A percentile compares a stretch with the other conserved stretches of the same genome.
These are phyloP conservation scores for Haliclona indistincta DNA, from an alignment of 37 sponge, comb jelly and placozoan genomes.

Conservation along the genomic window DNA sequence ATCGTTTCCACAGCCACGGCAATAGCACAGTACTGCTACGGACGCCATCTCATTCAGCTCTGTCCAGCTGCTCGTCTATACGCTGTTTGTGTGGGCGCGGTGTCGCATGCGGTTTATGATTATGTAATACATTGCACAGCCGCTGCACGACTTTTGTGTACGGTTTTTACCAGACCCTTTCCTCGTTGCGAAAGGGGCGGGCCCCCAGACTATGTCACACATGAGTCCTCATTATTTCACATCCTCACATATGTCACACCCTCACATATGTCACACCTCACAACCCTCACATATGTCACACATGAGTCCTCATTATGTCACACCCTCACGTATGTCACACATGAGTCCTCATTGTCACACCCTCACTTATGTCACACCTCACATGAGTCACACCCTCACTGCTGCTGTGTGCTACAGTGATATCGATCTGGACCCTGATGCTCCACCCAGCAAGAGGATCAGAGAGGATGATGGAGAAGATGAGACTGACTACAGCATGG, in stretches of 20 bases:
- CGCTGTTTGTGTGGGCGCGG: too few relatives aligned
- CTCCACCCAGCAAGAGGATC: constrained; percentile 28
- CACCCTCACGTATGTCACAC: not conserved
- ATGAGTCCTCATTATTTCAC: not conserved
- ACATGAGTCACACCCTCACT: not conserved
- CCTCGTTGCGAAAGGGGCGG: too few relatives aligned
- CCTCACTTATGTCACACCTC: not conserved
- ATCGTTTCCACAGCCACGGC: too few relatives aligned
- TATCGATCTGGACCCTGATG: constrained; percentile 40
- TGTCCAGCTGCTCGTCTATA: too few relatives aligned
- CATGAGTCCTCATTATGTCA: not conserved
- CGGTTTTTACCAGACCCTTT: too few relatives aligned
- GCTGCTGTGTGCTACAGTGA: constrained; percentile 29
- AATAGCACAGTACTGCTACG: too few relatives aligned
- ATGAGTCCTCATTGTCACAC: not conserved
- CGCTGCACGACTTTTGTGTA: too few relatives aligned
- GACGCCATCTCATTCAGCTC: too few relatives aligned
- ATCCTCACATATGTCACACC: not conserved
- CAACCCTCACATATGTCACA: not conserved
- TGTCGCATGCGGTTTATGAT: too few relatives aligned
- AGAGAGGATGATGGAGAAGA: constrained; percentile 13
- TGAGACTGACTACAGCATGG: constrained; percentile 79
- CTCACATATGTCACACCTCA: not conserved
- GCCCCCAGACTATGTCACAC: too few relatives aligned
- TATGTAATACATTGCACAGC: too few relatives aligned